Percentiles rank a stretch among this genome's conserved stretches.
Conservation (phyloP, 1,140 invertebrate species). For the Eciton burchellii region DNA sequence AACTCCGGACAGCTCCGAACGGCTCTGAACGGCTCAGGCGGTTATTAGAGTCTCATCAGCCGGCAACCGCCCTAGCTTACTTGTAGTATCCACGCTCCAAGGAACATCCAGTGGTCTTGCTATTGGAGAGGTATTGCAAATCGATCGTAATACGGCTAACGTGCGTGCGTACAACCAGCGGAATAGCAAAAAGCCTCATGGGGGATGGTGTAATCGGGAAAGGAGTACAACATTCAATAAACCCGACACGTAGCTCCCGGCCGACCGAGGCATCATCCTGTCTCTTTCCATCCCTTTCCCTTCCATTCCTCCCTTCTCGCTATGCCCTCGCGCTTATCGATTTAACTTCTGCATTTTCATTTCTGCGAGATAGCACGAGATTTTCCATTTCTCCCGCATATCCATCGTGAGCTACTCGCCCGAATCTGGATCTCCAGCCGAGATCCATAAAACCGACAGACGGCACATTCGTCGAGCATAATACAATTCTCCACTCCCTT, state of each 20-base stretch:
- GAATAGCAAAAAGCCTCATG: constrained; percentile 3
- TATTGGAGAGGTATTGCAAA: background rate
- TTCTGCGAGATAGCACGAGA: constrained; percentile 55
- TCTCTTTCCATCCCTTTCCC: no score
- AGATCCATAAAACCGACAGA: constrained; percentile 25
- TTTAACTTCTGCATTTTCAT: constrained; percentile 67
- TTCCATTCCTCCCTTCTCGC: no score
- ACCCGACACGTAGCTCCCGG: constrained; percentile 24
- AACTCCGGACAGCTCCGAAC: background rate
- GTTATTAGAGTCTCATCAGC: background rate
- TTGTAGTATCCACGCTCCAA: background rate
- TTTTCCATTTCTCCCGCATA: constrained; percentile 26
- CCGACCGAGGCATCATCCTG: background rate
- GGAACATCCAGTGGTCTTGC: background rate
- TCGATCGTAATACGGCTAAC: constrained; percentile 16
- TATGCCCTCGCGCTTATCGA: constrained; percentile 40
- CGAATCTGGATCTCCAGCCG: constrained; percentile 46
- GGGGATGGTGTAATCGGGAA: constrained; percentile 19
- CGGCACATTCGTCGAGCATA: constrained; percentile 36
- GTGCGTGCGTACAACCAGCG: background rate
- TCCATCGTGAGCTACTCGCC: constrained; percentile 28
- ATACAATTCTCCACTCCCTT: constrained; percentile 14
- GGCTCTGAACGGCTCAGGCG: no score
- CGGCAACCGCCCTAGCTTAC: background rate
- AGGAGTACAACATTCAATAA: constrained; percentile 35